These are phyloP conservation scores for Ornithoptera alexandrae DNA, from an alignment of 2,888 invertebrate species.

Conservation along the genomic window DNA sequence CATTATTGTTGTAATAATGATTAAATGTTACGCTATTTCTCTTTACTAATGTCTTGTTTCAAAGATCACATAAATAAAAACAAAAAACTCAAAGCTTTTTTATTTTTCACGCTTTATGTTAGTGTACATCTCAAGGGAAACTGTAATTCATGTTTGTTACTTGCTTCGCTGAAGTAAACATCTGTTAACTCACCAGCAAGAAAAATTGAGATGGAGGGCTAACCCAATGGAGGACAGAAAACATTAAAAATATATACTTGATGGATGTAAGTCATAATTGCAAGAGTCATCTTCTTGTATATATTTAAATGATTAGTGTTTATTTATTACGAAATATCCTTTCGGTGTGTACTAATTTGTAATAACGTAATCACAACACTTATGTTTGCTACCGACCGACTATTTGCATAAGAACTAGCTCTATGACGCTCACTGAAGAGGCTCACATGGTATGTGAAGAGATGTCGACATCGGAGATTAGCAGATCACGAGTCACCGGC, in stretches of 20 bases:
- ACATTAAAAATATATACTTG: not conserved
- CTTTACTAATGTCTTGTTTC: too few species aligned
- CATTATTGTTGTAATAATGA: too few species aligned
- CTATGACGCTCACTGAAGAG: conserved; percentile 2
- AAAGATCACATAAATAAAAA: too few species aligned
- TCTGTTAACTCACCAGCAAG: too few species aligned
- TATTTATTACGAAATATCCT: not conserved
- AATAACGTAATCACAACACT: not conserved
- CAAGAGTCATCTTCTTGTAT: not conserved
- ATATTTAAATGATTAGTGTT: not conserved
- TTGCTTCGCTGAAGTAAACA: too few species aligned
- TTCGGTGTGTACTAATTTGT: not conserved
- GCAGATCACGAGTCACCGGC: conserved; percentile 51
- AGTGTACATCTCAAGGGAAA: too few species aligned
- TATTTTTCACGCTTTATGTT: too few species aligned
- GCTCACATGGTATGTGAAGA: conserved; percentile 23
- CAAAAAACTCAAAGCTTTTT: too few species aligned
- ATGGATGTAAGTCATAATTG: not conserved
- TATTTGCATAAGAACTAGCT: conserved; percentile 12
- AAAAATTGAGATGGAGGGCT: too few species aligned
- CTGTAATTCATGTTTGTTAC: too few species aligned
- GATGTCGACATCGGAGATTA: conserved; percentile 41
- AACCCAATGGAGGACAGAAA: not conserved
- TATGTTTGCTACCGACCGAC: conserved; percentile 2
- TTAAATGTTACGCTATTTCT: too few species aligned